A percentile compares a stretch with the other conserved stretches of the same genome.
Evolutionary conservation across 2,113 vertebrate genomes (phyloP).

Genomic region (Cepphus grylle): DNA sequence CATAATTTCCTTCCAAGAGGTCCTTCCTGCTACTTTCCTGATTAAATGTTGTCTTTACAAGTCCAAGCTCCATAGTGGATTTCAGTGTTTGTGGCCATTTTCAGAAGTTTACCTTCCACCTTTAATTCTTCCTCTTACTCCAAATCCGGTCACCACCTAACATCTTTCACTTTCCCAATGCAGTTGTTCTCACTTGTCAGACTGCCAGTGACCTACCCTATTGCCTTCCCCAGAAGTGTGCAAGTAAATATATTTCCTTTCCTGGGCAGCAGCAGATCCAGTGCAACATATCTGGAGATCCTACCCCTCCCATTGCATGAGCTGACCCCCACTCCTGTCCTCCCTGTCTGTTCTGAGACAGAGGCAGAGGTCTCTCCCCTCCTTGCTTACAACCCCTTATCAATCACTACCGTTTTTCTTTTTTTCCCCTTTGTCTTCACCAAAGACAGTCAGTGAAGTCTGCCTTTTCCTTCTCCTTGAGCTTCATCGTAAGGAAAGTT

Average conservation of each 20-base stretch:
- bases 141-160: neutral
- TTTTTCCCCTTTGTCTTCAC: neutral
- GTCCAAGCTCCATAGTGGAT: neutral
- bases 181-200: neutral
- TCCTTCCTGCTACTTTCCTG: neutral
- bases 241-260: neutral
- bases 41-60: neutral
- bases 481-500: neutral
- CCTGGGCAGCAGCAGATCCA: neutral
- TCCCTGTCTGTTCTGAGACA: neutral
- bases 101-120: neutral
- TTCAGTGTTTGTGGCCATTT: neutral
- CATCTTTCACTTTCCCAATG: neutral
- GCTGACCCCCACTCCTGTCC: neutral
- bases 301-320: neutral
- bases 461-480: neutral
- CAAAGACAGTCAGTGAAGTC: neutral
- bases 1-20: neutral
- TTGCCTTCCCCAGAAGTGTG: neutral
- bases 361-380: neutral
- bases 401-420: neutral
- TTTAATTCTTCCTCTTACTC: neutral
- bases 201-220: neutral
- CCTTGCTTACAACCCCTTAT: neutral
- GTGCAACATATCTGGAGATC: neutral